Evolutionary conservation across 2,797 vertebrate genomes (phyloP).

Genomic region (Chrysocyon brachyurus): DNA sequence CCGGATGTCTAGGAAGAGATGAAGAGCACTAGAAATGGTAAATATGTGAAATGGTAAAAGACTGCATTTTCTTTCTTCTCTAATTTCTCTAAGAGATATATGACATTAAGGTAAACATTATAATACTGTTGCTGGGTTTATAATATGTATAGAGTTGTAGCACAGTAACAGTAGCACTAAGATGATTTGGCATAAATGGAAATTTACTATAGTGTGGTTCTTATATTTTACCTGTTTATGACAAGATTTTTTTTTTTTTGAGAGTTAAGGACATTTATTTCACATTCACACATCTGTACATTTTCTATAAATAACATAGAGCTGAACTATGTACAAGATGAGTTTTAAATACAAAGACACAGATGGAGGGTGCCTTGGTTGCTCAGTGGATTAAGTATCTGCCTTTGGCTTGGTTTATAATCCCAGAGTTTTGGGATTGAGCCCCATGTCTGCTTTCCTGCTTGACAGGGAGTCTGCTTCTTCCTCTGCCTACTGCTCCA

Average conservation of each 20-base stretch:
- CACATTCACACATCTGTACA: constrained; percentile 98
- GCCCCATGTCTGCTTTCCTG: no score
- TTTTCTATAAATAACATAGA: constrained; percentile 96
- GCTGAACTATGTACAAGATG: constrained; percentile 93
- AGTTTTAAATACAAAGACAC: not conserved
- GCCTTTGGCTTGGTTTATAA: no score
- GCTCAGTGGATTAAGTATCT: no score
- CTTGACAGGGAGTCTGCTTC: no score
- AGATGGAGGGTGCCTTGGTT: not conserved
- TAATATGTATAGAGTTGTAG: not conserved
- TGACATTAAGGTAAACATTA: not conserved
- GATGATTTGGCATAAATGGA: not conserved
- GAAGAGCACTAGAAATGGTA: not conserved
- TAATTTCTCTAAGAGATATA: not conserved
- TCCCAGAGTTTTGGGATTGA: no score
- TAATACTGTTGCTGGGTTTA: not conserved
- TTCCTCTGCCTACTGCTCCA: no score
- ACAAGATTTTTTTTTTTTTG: not conserved
- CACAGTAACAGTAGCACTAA: not conserved
- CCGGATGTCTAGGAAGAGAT: not conserved
- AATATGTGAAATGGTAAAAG: not conserved
- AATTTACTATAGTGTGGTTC: not conserved
- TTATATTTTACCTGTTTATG: not conserved
- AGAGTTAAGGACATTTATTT: constrained; percentile 91
- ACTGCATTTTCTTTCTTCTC: not conserved